phyloP scores from a whole-genome alignment of 2,113 vertebrate genomes.

The Grallaria varia region DNA sequence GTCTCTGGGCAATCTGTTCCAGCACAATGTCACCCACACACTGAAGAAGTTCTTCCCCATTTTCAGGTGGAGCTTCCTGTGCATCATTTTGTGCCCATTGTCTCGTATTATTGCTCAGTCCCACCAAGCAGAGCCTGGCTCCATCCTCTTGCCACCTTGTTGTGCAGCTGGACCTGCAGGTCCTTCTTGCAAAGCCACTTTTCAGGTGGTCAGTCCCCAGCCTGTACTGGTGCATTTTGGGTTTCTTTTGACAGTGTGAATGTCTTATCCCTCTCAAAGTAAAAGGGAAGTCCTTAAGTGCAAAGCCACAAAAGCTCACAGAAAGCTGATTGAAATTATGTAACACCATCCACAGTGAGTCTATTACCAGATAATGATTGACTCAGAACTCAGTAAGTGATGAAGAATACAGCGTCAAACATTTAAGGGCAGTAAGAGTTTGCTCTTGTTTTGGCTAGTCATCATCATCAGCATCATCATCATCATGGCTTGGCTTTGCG shows the following conservation, averaged over 20 bases:
- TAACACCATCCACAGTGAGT: background rate
- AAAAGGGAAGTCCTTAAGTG: background rate
- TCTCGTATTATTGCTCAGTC: background rate
- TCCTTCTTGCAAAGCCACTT: background rate
- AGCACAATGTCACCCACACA: background rate
- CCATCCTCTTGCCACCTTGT: background rate
- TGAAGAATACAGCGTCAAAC: background rate
- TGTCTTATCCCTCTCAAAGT: background rate
- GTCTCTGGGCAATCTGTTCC: background rate
- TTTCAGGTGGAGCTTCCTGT: background rate
- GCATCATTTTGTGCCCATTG: background rate
- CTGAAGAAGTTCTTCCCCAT: background rate
- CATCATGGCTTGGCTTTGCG: too few relatives aligned
- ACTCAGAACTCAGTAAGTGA: background rate
- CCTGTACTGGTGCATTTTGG: background rate
- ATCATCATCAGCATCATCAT: too few relatives aligned
- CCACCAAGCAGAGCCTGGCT: background rate
- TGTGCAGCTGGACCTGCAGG: background rate
- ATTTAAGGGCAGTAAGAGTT: background rate
- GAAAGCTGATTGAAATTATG: background rate
- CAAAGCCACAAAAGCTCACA: background rate
- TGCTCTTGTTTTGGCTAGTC: background rate
- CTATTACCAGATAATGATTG: background rate
- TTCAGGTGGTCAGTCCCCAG: background rate
- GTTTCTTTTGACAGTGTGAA: background rate